These are phyloP conservation scores for Ophiothrix spiculata DNA, from an alignment of 35 echinoderm and acorn worm genomes.

Conservation along the genomic window DNA sequence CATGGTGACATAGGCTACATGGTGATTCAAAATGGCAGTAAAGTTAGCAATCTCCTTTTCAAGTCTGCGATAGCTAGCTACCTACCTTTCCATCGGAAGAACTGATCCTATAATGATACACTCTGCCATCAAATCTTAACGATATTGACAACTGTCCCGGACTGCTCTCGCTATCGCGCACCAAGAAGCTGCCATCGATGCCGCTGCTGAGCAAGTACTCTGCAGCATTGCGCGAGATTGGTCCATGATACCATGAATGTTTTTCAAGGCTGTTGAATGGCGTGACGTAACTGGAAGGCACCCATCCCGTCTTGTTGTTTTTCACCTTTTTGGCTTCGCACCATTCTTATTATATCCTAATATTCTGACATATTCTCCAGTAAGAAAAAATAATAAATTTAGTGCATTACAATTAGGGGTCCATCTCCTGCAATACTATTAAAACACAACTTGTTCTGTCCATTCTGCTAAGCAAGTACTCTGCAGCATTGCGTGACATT, in stretches of 20 bases:
- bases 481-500: no score
- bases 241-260: constrained; percentile 97
- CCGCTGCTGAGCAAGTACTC: constrained; percentile 98
- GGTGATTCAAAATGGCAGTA: no score
- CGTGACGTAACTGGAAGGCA: constrained; percentile 86
- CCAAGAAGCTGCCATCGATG: constrained; percentile 98
- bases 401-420: no score
- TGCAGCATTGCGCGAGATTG: constrained; percentile 86
- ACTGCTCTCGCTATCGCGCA: constrained; percentile 95
- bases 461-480: no score
- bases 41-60: no score
- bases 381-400: no score
- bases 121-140: constrained; percentile 82
- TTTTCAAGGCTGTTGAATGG: constrained; percentile 90
- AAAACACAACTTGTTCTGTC: no score
- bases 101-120: constrained; percentile 95
- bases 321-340: constrained; percentile 75
- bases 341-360: constrained; percentile 96
- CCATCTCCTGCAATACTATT: no score
- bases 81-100: constrained; percentile 85
- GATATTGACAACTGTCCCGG: constrained; percentile 93
- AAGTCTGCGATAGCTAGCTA: no score
- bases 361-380: constrained; percentile 87
- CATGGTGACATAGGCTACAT: no score
- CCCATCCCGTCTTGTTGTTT: constrained; percentile 81